Base-by-base conservation (phyloP, 2,113 vertebrate genomes). In the Callocephalon fimbriatum region DNA sequence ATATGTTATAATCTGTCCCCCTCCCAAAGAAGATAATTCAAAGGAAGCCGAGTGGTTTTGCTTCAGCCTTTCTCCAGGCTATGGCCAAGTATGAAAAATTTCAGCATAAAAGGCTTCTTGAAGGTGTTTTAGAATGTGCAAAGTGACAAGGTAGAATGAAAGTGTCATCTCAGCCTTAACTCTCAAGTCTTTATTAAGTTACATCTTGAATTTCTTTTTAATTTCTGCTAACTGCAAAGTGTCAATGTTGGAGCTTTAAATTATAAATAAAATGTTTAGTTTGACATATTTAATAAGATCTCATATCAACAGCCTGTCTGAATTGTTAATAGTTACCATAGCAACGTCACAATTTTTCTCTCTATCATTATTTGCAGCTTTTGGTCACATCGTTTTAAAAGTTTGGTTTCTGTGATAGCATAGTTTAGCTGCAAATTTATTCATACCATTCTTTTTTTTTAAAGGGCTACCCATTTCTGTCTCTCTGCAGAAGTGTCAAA, bases 211-310 rank as follows among this genome's bases (percentile, higher is more conserved):
- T 95, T 93, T 72, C 56, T 65, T 94, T 95, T 95, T 89, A 95
- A 91, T 94, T 95, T 85, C 77, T 89, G n/a, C 68, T 87, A 96
- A 86, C 65, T 45, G 40, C 54, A 61, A 86, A 68, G 44, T 95
- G 92, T 79, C 79, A 89, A 19, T 5, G 32, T 63, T 92, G 35
- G 40, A 78, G 56, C 78, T 95, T 84, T 70, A 86, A 92, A 95
- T 95, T 89, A 94, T 91, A 96, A 97, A 94, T 94, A 95, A 95
- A 96, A 94, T 91, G 76, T 95, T 97, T 95, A 26, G 37, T 91
- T 95, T 92, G 89, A 92, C 88, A 91, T 97, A 85, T 91, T 91
- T 95, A 96, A 94, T 95, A 95, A 72, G 76, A 92, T 92, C 88
- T 89, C 77, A 35, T 85, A 94, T 96, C 91, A 96, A 95, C 94